Evolutionary conservation across 2,113 vertebrate species (phyloP).

Genomic region (Nesogale talazaci): DNA sequence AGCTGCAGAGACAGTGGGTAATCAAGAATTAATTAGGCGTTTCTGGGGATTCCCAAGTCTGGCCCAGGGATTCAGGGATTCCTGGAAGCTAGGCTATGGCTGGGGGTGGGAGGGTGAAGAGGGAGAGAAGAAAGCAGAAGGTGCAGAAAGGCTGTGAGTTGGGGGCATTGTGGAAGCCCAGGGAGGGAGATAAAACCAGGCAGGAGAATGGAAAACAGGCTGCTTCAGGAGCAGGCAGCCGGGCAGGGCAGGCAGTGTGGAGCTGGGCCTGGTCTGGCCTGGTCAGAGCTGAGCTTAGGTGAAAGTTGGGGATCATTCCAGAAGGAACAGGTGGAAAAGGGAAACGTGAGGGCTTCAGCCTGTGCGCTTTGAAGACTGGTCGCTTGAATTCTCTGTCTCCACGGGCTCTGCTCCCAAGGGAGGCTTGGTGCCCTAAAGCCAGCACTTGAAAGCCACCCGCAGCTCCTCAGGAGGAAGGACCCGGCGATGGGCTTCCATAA

Average conservation of each 20-base stretch:
- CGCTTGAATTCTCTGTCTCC: not conserved
- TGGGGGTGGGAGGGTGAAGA: not conserved
- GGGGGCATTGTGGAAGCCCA: not conserved
- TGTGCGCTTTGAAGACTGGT: not conserved
- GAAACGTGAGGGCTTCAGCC: not conserved
- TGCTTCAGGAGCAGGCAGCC: not conserved
- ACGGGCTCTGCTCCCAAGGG: not conserved
- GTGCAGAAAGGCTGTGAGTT: constrained; percentile 5
- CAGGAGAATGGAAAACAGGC: not conserved
- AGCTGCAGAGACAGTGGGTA: constrained; percentile 86
- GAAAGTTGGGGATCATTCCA: not conserved
- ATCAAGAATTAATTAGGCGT: constrained; percentile 92
- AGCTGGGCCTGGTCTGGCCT: not conserved
- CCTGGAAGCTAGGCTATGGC: constrained; percentile 55
- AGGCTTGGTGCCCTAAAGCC: no score
- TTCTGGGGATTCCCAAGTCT: constrained; percentile 88
- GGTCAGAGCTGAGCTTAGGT: not conserved
- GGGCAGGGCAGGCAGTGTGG: not conserved
- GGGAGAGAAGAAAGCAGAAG: not conserved
- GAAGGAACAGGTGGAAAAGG: not conserved
- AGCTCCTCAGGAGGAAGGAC: not conserved
- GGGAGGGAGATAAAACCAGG: not conserved
- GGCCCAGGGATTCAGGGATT: constrained; percentile 71
- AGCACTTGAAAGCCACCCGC: not conserved
- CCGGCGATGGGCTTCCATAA: not conserved